Evolutionary conservation across 1,140 invertebrate genomes (phyloP), one percentile per base, ranked within the genome.

Genomic region (Pogonognathellus flavescens): DNA sequence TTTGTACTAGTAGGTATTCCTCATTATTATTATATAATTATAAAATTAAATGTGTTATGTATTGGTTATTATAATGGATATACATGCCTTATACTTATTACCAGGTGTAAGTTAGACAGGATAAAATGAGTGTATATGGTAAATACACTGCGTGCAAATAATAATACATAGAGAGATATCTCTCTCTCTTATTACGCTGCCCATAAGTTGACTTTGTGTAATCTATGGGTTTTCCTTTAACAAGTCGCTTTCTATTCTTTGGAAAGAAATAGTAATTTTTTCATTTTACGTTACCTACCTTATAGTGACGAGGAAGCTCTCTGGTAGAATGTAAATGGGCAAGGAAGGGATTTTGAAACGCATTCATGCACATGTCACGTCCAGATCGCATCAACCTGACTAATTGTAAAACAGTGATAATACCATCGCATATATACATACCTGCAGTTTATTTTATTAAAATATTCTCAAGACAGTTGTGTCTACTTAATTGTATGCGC

Each of bases 351-450:
- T 76, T 41, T 50, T 76, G 31, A 76, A 49, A 76, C 22, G 70
- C 70, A 76, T 76, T 76, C 70, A 50, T 76, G 70, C 41, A 76
- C 70, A 76, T 76, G 70, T 76, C 70, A 76, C 70, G 70, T 76
- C 41, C 41, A 76, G 25, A 76, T 76, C 70, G 31, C 49, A 31
- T 76, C 70, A 50, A 76, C 41, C 70, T 76, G 7, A 76, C 70
- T 76, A 76, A 76, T 76, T 76, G 70, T 76, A 76, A 76, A 16
- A 41, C 31, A 76, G 16, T 49, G 4, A 76, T 76, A 76, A 76
- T 76, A 49, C 25, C 25, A 49, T n/a, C n/a, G n/a, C 18, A 60
- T 11, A 16, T 22, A 66, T 66, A 41, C 6, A 41, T 41, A 41
- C 31, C 31, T 41, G 31, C 6, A 41, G 31, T 41, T 3, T 41